Base-by-base conservation (phyloP, 2,797 vertebrate species). In the Synaphobranchus kaupii region DNA sequence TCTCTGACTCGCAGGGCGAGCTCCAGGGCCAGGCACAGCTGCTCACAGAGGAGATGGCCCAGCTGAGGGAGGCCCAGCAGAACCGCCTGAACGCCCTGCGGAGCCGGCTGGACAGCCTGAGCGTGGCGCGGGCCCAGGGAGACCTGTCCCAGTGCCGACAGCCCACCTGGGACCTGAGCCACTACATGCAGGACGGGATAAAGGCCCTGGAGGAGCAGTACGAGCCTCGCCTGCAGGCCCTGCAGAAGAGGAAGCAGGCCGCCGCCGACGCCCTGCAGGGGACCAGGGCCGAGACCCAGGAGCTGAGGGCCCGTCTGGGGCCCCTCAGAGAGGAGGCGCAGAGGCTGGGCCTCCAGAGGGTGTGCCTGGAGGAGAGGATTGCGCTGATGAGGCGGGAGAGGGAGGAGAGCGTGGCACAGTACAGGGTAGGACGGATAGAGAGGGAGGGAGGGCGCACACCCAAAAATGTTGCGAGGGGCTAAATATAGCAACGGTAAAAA, bases 291-390 rank as follows among this genome's bases (percentile, higher is more conserved):
- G 96, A 98, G 91, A 92, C 96, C 68, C 96, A 96, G 86, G 96
- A 95, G 63, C 95, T 98, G 90, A 97, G 91, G 92, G 94, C 94
- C 86, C 95, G 96, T 52, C 92, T 98, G 87, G 92, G 94, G 83
- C 98, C 98, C 1, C 85, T 99, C 58, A 95, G 93, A 90, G 96
- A 97, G 0, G 96, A 99, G 92, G 95, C 93, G 78, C 95, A 95
- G 92, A 95, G 90, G 84, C 94, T 99, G 89, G 90, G 89, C 48
- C 93, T 98, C 88, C 97, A 98, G 89, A 97, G 95, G 88, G 93
- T 94, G 78, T 96, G 95, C 91, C 94, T 98, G 92, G 97, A 99
- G 92, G 97, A 99, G 92, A 97, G 97, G 92, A 95, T 98, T 0
- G 85, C 93, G 39, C 95, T 99, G 0, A 91, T 95, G 90, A 94